phyloP scores from a whole-genome alignment of 2,888 invertebrate genomes.

The Pammene fasciana region DNA sequence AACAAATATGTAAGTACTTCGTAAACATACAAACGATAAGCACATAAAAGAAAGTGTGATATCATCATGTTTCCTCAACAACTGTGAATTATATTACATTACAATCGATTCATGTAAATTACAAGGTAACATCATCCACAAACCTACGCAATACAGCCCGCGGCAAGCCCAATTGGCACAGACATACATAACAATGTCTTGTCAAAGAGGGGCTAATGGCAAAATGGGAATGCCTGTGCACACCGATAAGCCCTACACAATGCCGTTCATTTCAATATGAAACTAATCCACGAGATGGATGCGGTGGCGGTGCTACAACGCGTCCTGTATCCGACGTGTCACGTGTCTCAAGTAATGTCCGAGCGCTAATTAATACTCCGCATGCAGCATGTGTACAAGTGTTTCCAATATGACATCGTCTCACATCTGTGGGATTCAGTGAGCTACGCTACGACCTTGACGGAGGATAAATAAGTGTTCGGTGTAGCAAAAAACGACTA shows the following conservation, averaged over 20 bases:
- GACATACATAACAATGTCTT: conserved; percentile 43
- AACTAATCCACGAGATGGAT: conserved; percentile 73
- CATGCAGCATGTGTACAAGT: conserved; percentile 25
- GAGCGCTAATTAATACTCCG: conserved; percentile 64
- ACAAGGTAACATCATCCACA: background rate
- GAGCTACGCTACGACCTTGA: conserved; percentile 28
- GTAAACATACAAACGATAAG: conserved; percentile 6
- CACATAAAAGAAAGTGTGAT: background rate
- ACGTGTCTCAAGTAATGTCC: conserved; percentile 37
- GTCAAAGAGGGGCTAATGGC: conserved; percentile 51
- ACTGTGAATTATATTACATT: background rate
- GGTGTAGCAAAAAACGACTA: conserved; percentile 4
- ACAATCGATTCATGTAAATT: conserved; percentile 4
- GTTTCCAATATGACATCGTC: conserved; percentile 31
- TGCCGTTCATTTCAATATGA: conserved; percentile 68
- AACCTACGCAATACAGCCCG: conserved; percentile 3
- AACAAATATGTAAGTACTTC: too few relatives aligned
- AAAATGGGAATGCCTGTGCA: conserved; percentile 56
- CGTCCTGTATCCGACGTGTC: conserved; percentile 53
- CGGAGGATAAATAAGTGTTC: conserved; percentile 17
- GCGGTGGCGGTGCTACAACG: conserved; percentile 51
- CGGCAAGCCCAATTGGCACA: conserved; percentile 22
- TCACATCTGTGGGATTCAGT: conserved; percentile 26
- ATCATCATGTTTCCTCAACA: background rate
- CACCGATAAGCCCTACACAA: conserved; percentile 59